phyloP scores from a whole-genome alignment of 1,140 invertebrate species.

The Polyergus mexicanus region DNA sequence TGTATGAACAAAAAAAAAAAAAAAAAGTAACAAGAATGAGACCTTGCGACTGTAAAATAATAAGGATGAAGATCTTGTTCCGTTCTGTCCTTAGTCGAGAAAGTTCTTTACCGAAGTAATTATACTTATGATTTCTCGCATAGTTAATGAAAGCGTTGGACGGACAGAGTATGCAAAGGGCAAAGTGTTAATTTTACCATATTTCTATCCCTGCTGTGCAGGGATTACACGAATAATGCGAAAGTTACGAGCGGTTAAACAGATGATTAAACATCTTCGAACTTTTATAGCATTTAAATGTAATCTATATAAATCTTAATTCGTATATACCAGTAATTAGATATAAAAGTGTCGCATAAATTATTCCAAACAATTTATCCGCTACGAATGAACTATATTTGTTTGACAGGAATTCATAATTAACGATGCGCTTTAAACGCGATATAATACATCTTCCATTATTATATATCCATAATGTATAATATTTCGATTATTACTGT shows the following conservation, averaged over 20 bases:
- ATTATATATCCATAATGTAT: not conserved
- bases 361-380: conserved; percentile 1
- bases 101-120: conserved; percentile 55
- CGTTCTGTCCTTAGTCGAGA: not conserved
- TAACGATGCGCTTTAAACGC: not conserved
- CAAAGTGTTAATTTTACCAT: conserved; percentile 58
- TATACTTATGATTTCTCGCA: conserved; percentile 52
- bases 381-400: not conserved
- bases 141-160: conserved; percentile 50
- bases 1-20: not conserved
- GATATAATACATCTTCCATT: conserved; percentile 6
- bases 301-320: conserved; percentile 15
- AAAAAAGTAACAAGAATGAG: not conserved
- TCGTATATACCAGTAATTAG: conserved; percentile 22
- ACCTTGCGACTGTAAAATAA: conserved; percentile 5
- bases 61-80: conserved; percentile 32
- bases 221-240: conserved; percentile 60
- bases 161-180: conserved; percentile 54
- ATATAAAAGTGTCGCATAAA: not conserved
- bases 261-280: conserved; percentile 37
- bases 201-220: conserved; percentile 42
- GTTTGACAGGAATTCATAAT: conserved; percentile 9
- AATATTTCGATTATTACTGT: conserved; percentile 19
- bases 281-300: conserved; percentile 31
- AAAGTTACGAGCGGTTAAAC: conserved; percentile 54